A percentile compares a stretch with the other conserved stretches of the same genome.
Evolutionary conservation across 2,888 invertebrate species (phyloP).

Genomic region (Opisthograptis luteolata): DNA sequence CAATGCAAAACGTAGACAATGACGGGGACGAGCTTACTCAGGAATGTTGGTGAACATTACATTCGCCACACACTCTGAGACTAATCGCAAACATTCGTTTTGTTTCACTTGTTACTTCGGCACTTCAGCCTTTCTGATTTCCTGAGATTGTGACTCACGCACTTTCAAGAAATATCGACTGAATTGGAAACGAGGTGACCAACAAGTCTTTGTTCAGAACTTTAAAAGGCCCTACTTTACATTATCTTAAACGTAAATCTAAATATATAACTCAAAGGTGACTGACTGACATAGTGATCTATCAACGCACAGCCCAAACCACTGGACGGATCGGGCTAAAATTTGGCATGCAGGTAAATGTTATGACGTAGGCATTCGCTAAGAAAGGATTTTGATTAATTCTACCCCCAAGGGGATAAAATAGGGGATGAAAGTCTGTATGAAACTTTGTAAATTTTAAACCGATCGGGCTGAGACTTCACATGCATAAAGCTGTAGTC

Average conservation of each 20-base stretch:
- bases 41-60: slow-evolving; percentile 47
- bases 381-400: no score
- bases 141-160: slow-evolving; percentile 51
- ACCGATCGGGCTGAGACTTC: no score
- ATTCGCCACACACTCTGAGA: slow-evolving; percentile 50
- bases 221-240: slow-evolving; percentile 10
- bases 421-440: no score
- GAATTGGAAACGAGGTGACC: slow-evolving; percentile 37
- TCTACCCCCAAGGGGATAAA: no score
- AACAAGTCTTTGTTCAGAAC: slow-evolving; percentile 34
- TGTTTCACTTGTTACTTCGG: slow-evolving; percentile 36
- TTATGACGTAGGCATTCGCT: no score
- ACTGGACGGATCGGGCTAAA: no score
- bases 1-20: not conserved
- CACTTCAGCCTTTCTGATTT: slow-evolving; percentile 46
- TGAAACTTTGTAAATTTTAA: no score
- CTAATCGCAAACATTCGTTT: slow-evolving; percentile 53
- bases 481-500: no score
- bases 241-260: not conserved
- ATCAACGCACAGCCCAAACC: no score
- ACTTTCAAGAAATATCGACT: slow-evolving; percentile 48
- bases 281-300: no score
- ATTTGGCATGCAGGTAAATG: no score
- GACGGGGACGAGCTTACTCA: not conserved
- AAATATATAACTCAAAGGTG: not conserved